Conservation (phyloP, 2,797 vertebrate species). For the Cossypha dichroa region DNA sequence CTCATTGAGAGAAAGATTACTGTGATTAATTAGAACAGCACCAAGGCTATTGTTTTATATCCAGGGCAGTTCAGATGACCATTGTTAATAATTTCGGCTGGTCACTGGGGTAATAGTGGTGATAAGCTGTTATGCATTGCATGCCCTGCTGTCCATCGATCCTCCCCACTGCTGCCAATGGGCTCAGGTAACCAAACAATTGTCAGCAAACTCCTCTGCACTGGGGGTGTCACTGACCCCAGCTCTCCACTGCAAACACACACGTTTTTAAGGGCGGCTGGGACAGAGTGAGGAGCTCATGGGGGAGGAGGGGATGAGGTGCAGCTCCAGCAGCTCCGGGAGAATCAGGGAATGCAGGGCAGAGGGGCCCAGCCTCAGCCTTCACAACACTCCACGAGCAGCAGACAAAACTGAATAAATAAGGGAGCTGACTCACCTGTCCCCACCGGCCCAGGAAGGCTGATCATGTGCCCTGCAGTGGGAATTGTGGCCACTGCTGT, state of each 20-base stretch:
- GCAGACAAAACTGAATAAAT: not conserved
- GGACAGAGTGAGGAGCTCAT: fast-evolving
- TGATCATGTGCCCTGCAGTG: not conserved
- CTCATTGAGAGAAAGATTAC: not conserved
- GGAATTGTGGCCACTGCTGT: not conserved
- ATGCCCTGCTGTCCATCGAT: not conserved
- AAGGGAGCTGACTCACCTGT: not conserved
- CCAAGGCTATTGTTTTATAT: not conserved
- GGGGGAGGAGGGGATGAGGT: not conserved
- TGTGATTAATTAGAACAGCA: not conserved
- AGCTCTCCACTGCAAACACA: not conserved
- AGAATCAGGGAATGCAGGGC: not conserved
- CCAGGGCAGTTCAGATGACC: not conserved
- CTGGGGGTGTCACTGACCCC: not conserved
- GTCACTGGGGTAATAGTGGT: not conserved
- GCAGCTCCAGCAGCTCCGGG: not conserved
- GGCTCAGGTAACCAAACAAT: not conserved
- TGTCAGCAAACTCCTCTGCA: not conserved
- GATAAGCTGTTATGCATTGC: not conserved
- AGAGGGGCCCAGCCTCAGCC: not conserved
- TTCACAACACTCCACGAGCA: fast-evolving
- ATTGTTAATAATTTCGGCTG: not conserved
- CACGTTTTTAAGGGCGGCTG: not conserved
- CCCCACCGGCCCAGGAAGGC: not conserved
- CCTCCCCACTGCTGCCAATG: not conserved